phyloP scores from a whole-genome alignment of 2,797 vertebrate species.

The Danio tinwini region DNA sequence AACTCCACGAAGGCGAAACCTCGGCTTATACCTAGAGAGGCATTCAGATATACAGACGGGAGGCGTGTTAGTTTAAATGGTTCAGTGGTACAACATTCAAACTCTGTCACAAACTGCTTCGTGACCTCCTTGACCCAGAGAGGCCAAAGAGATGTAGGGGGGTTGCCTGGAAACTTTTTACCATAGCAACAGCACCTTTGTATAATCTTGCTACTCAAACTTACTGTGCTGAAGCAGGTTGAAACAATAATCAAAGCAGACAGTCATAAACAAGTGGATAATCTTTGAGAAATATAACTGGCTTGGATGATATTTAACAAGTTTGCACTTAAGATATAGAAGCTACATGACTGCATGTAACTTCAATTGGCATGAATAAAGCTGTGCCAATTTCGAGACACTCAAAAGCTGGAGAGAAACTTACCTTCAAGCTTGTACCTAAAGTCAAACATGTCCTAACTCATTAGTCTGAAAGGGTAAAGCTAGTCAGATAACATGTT shows the following conservation, averaged over 20 bases:
- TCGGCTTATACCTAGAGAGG: conserved; percentile 99
- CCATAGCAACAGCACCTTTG: conserved; percentile 92
- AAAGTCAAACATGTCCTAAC: conserved; percentile 5
- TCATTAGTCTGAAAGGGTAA: background rate
- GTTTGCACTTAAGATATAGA: background rate
- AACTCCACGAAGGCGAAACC: conserved; percentile 99
- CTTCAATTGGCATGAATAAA: conserved; percentile 13
- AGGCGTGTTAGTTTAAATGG: conserved; percentile 99
- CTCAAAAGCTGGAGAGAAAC: conserved; percentile 38
- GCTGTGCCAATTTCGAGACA: conserved; percentile 9
- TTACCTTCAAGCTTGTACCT: conserved; percentile 51
- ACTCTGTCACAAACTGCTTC: conserved; percentile 99
- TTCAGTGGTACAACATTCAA: conserved; percentile 97
- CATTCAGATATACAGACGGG: conserved; percentile 99
- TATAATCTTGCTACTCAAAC: conserved; percentile 19
- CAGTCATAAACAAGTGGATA: conserved; percentile 21
- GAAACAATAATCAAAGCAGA: conserved; percentile 28
- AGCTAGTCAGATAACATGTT: conserved; percentile 66
- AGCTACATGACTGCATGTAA: conserved; percentile 31
- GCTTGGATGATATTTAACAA: background rate
- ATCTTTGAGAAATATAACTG: conserved; percentile 8
- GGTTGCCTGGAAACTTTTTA: conserved; percentile 89
- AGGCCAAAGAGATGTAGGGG: conserved; percentile 81
- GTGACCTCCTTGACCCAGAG: conserved; percentile 91
- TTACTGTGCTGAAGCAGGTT: background rate